Base-by-base conservation (phyloP, 2,888 invertebrate species). In the Tridacna crocea region DNA sequence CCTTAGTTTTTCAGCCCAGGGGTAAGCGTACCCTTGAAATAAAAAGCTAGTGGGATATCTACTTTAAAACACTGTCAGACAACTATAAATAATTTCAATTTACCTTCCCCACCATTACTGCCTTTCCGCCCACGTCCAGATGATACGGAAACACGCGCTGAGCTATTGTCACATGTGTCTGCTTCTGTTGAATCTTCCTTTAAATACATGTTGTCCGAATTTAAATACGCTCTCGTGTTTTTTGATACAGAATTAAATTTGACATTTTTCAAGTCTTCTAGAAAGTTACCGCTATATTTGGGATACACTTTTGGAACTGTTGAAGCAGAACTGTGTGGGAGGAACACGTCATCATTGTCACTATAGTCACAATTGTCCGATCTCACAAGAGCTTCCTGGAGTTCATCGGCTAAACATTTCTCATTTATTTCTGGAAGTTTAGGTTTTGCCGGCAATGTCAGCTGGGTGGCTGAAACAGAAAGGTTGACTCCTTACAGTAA, bases 161-260 rank as follows among this genome's bases (percentile, higher is more conserved):
- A 58, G 66, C 74, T 76, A 12, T 36, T 61, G 12, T 79, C 74
- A 73, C 27, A 27, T 24, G 61, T 17, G 22, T 68, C 70, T n/a
- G 77, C 79, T 27, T 83, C 72, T 17, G 85, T 80, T 12, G 90
- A 90, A 75, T 91, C 91, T 66, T 89, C 98, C 95, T 98, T 98
- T 51, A 98, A 95, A 95, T 98, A 96, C 65, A 88, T 83, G 81
- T 89, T 90, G 74, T 91, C 88, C 24, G 88, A 90, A 77, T 88
- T 85, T 63, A 89, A 77, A 68, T 83, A 88, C 26, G 90, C 88
- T 58, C 87, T 84, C 19, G 89, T 88, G 75, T 89, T 89, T 76
- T 88, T 87, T 65, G 91, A 89, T 68, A 89, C 88, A 83, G 88
- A 84, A 80, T 90, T 89, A 78, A 88, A 89, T 73, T 87, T 87